Base-by-base conservation (phyloP, 2,113 vertebrate species). In the Malurus alboscapulatus region DNA sequence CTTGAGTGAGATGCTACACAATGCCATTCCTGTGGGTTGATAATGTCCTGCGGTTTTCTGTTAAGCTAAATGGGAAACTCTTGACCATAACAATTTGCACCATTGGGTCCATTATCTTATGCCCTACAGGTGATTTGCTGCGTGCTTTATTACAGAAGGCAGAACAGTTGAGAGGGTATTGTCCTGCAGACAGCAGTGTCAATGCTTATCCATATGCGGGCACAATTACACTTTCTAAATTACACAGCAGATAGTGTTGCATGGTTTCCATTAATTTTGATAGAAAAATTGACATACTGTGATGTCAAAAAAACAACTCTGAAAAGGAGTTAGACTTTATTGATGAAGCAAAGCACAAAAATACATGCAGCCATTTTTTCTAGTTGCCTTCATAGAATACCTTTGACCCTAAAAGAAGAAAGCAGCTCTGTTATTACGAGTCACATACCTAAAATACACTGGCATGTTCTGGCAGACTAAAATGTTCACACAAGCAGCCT, bases 51-150 rank as follows among this genome's bases (percentile, higher is more conserved):
- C 1, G 6, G 92, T 93, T 95, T 94, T 88, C 85, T 87, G 87
- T 92, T 95, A 95, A 90, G 42, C 53, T 90, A 93, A 94, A 94
- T 95, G 85, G 88, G 79, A 84, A 94, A 75, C 53, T 45, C 88
- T 90, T 95, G 83, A 78, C 88, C 92, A 87, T 75, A 84, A 86
- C 76, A 93, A 32, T 94, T 95, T 88, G 29, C 73, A 75, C 86
- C 50, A 65, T 38, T 87, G 50, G 66, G 42, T 86, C 76, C 69
- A 84, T 95, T 95, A 96, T 93, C 45, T 84, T 84, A 75, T 92
- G 61, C 85, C 92, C 83, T 90, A 63, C 73, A 90, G 95, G 91
- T 95, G 91, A 92, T 93, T 94, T 85, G 42, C 75, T 79, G 2
- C 40, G 12, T 69, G 45, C 50, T 86, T 88, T 94, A 75, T 92